Evolutionary conservation across 2,797 vertebrate species (phyloP).

Genomic region (Mionectes olivaceus): DNA sequence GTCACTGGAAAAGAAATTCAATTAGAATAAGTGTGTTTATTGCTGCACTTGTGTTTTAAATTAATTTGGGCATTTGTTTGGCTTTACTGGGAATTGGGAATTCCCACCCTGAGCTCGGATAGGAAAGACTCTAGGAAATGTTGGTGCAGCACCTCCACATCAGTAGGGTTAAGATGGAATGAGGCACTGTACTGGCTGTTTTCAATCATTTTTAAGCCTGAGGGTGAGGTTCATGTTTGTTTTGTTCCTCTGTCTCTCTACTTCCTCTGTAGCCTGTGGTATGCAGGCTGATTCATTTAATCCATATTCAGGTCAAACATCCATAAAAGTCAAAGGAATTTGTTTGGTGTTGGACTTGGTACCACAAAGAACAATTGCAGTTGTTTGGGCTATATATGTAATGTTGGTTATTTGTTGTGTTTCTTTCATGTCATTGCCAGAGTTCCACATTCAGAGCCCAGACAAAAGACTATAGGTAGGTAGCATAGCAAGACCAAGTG

Average conservation of each 20-base stretch:
- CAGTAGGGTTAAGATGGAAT: background rate
- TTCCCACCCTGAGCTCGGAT: background rate
- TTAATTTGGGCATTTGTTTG: slow-evolving; percentile 49
- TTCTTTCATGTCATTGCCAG: background rate
- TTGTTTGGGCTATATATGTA: background rate
- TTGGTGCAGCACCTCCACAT: background rate
- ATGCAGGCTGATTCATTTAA: background rate
- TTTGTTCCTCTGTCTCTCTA: background rate
- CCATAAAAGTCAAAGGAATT: background rate
- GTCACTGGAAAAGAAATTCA: slow-evolving; percentile 14
- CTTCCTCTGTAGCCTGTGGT: background rate
- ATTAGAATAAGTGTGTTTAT: slow-evolving; percentile 34
- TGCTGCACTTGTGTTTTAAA: slow-evolving; percentile 9
- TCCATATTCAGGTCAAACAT: background rate
- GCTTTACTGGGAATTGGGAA: slow-evolving; percentile 15
- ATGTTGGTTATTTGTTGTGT: background rate
- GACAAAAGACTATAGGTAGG: background rate
- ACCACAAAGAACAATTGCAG: background rate
- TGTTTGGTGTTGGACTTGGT: background rate
- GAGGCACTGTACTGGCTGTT: background rate
- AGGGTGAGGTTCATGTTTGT: background rate
- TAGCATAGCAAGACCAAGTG: background rate
- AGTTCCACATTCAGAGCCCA: background rate
- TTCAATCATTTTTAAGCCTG: background rate
- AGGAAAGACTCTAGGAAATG: background rate